phyloP scores from a whole-genome alignment of 2,888 invertebrate genomes.

The Caprella mutica region DNA sequence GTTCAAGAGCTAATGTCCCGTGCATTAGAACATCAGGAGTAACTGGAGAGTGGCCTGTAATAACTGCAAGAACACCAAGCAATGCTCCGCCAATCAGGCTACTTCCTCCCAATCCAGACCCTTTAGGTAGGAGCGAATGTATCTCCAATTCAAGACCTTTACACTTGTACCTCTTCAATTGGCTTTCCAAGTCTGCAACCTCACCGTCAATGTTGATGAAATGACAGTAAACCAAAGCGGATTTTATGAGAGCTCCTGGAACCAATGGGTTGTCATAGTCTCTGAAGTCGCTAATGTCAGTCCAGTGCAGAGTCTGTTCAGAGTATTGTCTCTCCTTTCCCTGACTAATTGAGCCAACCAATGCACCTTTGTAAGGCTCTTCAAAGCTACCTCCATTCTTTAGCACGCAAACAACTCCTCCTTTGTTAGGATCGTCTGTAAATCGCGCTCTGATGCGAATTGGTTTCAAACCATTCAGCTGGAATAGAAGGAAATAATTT shows the following conservation, averaged over 20 bases:
- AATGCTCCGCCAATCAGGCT: slow-evolving; percentile 47
- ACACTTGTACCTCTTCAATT: slow-evolving; percentile 39
- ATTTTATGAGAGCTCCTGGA: slow-evolving; percentile 44
- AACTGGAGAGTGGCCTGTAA: slow-evolving; percentile 16
- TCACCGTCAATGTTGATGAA: slow-evolving; percentile 40
- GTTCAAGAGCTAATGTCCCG: slow-evolving; percentile 30
- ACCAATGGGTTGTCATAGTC: slow-evolving; percentile 43
- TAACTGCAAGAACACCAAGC: slow-evolving; percentile 40
- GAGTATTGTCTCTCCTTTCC: slow-evolving; percentile 19
- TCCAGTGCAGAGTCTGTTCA: slow-evolving; percentile 27
- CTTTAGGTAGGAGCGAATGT: slow-evolving; percentile 45
- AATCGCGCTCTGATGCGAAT: slow-evolving; percentile 42
- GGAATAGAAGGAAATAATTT: background rate
- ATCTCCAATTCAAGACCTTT: slow-evolving; percentile 44
- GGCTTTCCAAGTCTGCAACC: slow-evolving; percentile 32
- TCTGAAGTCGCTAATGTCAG: slow-evolving; percentile 39
- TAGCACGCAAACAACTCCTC: slow-evolving; percentile 15
- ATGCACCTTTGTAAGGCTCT: no score
- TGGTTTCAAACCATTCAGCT: slow-evolving; percentile 39
- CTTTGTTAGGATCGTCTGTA: slow-evolving; percentile 38
- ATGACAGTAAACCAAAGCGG: slow-evolving; percentile 42
- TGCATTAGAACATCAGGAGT: slow-evolving; percentile 11
- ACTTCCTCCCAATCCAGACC: slow-evolving; percentile 48
- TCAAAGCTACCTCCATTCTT: no score
- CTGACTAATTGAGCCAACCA: no score